These are phyloP conservation scores for Pyrrhosoma nymphula DNA, from an alignment of 2,888 invertebrate genomes.

Conservation along the genomic window DNA sequence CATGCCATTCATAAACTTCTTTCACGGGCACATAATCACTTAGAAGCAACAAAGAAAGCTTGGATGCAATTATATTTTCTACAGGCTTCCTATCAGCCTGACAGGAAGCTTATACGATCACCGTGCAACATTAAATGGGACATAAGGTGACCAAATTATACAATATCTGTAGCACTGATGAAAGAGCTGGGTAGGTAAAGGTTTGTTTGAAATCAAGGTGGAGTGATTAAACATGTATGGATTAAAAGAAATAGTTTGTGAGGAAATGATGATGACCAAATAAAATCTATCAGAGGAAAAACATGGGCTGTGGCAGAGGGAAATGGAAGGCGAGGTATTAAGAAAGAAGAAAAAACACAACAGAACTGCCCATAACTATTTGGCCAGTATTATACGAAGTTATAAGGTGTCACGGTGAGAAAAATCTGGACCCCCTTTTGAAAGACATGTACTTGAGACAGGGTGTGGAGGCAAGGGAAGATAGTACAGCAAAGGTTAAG, in stretches of 20 bases:
- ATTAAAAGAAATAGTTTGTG: background rate
- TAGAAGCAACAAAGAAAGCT: constrained; percentile 65
- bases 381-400: constrained; percentile 21
- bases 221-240: background rate
- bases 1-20: constrained; percentile 58
- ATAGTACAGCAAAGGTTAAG: constrained; percentile 37
- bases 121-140: constrained; percentile 42
- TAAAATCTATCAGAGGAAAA: background rate
- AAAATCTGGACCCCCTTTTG: constrained; percentile 63
- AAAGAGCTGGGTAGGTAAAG: background rate
- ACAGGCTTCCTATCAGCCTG: constrained; percentile 54
- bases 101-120: constrained; percentile 53
- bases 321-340: background rate
- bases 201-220: background rate
- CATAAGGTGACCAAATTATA: background rate
- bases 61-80: constrained; percentile 59
- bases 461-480: background rate
- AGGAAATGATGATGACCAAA: constrained; percentile 1
- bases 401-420: constrained; percentile 41
- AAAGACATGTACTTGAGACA: constrained; percentile 20
- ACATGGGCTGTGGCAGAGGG: background rate
- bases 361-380: constrained; percentile 16
- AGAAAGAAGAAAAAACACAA: constrained; percentile 42
- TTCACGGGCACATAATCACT: constrained; percentile 55
- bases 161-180: constrained; percentile 60